phyloP scores from a whole-genome alignment of 2,797 vertebrate genomes.

The Percopsis omiscomaycus region DNA sequence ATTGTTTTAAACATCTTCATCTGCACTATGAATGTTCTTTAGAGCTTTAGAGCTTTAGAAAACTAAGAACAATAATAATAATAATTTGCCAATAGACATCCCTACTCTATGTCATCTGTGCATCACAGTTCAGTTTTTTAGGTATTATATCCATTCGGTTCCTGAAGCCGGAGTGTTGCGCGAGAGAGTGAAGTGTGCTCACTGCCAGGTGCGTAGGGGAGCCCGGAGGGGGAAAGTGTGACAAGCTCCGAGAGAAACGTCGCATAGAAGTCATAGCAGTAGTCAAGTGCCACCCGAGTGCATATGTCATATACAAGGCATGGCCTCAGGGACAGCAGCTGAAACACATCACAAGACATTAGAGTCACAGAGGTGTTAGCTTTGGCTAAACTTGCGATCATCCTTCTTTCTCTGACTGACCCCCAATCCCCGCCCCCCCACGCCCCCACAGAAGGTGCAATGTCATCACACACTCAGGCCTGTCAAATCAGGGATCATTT shows the following conservation, averaged over 20 bases:
- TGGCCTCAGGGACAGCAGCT: constrained; percentile 70
- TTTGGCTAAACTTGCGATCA: constrained; percentile 37
- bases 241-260: constrained; percentile 64
- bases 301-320: constrained; percentile 72
- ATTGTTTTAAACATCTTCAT: not conserved
- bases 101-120: too few relatives aligned
- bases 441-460: constrained; percentile 51
- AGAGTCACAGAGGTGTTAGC: constrained; percentile 57
- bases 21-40: not conserved
- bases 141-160: too few relatives aligned
- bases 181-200: constrained; percentile 27
- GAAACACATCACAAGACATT: constrained; percentile 62
- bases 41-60: not conserved
- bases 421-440: constrained; percentile 16
- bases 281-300: constrained; percentile 64
- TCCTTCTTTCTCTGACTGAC: constrained; percentile 36
- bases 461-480: constrained; percentile 51
- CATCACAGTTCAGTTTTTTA: too few relatives aligned
- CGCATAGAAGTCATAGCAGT: constrained; percentile 53
- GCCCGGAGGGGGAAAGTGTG: constrained; percentile 53
- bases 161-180: too few relatives aligned
- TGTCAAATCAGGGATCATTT: constrained; percentile 64
- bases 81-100: too few relatives aligned
- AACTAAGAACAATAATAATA: not conserved
- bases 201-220: constrained; percentile 60